A percentile compares a stretch with the other conserved stretches of the same genome.
These are phyloP conservation scores for Phaedon cochleariae DNA, from an alignment of 2,888 invertebrate species.

Conservation along the genomic window DNA sequence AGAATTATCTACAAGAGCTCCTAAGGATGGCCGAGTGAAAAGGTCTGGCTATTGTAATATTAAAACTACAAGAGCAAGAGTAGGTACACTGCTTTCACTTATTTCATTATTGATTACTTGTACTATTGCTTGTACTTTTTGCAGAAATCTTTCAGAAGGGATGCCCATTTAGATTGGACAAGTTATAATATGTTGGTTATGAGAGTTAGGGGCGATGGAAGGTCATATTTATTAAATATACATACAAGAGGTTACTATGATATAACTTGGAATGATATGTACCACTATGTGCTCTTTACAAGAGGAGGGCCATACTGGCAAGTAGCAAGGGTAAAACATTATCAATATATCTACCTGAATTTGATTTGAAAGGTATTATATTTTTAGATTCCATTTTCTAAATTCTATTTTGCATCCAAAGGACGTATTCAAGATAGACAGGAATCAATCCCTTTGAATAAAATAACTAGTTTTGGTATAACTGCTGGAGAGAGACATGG, in stretches of 20 bases:
- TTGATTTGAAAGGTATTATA: conserved; percentile 31
- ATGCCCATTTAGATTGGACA: conserved; percentile 76
- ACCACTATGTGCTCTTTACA: conserved; percentile 87
- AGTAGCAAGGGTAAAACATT: conserved; percentile 73
- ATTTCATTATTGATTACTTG: neutral
- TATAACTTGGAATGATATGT: conserved; percentile 88
- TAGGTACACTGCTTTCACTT: conserved; percentile 56
- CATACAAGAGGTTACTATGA: conserved; percentile 81
- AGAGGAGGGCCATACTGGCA: conserved; percentile 99
- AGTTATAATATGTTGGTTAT: conserved; percentile 80
- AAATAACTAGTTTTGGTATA: conserved; percentile 81
- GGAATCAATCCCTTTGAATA: conserved; percentile 67
- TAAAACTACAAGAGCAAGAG: conserved; percentile 72
- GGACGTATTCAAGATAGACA: conserved; percentile 89
- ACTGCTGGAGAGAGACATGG: conserved; percentile 80
- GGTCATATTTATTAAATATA: conserved; percentile 86
- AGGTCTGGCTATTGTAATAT: conserved; percentile 86
- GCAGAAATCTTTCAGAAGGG: conserved; percentile 84
- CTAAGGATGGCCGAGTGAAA: conserved; percentile 82
- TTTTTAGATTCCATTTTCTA: conserved; percentile 91
- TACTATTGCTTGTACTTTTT: conserved; percentile 44
- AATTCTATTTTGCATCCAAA: conserved; percentile 84
- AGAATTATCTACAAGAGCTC: conserved; percentile 71
- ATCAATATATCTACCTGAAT: neutral
- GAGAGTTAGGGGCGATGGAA: conserved; percentile 91